Evolutionary conservation across 1,140 invertebrate species (phyloP), one percentile per base, ranked within the genome.

Genomic region (Eurosta solidaginis): DNA sequence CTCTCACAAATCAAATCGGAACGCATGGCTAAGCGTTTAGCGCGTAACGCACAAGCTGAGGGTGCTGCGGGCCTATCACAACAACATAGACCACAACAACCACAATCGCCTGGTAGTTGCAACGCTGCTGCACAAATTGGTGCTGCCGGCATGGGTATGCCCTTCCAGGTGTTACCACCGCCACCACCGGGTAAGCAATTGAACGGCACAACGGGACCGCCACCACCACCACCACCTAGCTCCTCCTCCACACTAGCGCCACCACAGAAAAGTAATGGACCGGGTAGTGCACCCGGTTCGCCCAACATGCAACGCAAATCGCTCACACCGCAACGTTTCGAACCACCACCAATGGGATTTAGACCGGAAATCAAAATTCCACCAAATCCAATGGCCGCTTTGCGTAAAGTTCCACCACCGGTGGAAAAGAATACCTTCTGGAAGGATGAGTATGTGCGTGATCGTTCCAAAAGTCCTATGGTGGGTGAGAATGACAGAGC

Each of bases 1-100:
- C 89, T 98, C 29, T 96, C 94, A 0, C 95, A 97, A 88, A 96
- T 97, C 45, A 91, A 92, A 78, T 96, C 94, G 77, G 96, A 96
- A 1, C 91, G 95, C 80, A 97, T 98, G 94, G 94, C 94, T 14
- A 91, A 95, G 81, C 89, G 96, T 49, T 40, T 91, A 88, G 77
- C 85, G 82, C 79, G 90, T 88, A 88, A 91, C 88, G 82, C 91
- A 81, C 80, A 91, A 84, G 82, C 89, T 81, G 88, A 91, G 82
- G 89, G 90, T 79, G 82, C 92, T 79, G 85, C 83, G 80, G 85
- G 85, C 1, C 81, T 81, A 12, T 75, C 81, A 29, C 85, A 86
- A 80, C 83, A 82, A 49, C 89, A 86, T 86, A 81, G 85, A 81
- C 85, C 88, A 45, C 82, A 82, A 81, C 80, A 82, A 29, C 83